Percentiles rank a stretch among this genome's conserved stretches.
Evolutionary conservation across 2,888 invertebrate genomes (phyloP).

Genomic region (Standfussiana lucernea): DNA sequence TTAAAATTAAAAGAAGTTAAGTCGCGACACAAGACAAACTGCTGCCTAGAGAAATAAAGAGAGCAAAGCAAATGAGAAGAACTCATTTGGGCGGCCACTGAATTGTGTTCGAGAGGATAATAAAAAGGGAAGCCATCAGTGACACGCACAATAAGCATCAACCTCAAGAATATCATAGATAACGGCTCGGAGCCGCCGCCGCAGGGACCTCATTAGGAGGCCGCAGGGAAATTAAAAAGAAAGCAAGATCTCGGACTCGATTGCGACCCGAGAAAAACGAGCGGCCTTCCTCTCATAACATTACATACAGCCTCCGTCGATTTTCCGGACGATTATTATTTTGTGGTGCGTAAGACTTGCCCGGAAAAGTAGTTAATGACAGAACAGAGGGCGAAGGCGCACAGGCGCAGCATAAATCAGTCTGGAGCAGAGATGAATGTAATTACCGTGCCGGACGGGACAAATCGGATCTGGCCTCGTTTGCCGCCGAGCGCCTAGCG

Average conservation of each 20-base stretch:
- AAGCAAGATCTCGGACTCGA: constrained; percentile 90
- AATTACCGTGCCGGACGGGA: constrained; percentile 81
- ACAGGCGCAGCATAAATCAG: constrained; percentile 82
- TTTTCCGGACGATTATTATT: constrained; percentile 91
- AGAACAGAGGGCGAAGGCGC: constrained; percentile 77
- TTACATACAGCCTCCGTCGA: constrained; percentile 90
- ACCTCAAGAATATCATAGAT: constrained; percentile 91
- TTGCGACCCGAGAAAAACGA: constrained; percentile 88
- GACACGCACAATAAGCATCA: constrained; percentile 91
- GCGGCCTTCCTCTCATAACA: constrained; percentile 89
- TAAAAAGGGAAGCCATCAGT: constrained; percentile 91
- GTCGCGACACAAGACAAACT: constrained; percentile 88
- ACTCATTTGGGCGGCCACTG: constrained; percentile 89
- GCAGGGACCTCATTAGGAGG: constrained; percentile 90
- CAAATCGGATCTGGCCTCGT: constrained; percentile 78
- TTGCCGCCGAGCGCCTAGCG: constrained; percentile 62
- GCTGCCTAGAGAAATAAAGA: constrained; percentile 90
- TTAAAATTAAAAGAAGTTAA: constrained; percentile 88
- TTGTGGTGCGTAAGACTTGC: constrained; percentile 90
- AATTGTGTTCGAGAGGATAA: constrained; percentile 91
- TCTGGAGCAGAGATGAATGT: constrained; percentile 84
- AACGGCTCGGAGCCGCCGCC: constrained; percentile 86
- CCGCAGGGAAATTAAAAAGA: constrained; percentile 91
- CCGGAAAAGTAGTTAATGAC: constrained; percentile 87
- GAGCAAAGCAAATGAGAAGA: constrained; percentile 90